A percentile compares a stretch with the other conserved stretches of the same genome.
Evolutionary conservation across 2,888 invertebrate species (phyloP).

Genomic region (Ophion ventricosus): DNA sequence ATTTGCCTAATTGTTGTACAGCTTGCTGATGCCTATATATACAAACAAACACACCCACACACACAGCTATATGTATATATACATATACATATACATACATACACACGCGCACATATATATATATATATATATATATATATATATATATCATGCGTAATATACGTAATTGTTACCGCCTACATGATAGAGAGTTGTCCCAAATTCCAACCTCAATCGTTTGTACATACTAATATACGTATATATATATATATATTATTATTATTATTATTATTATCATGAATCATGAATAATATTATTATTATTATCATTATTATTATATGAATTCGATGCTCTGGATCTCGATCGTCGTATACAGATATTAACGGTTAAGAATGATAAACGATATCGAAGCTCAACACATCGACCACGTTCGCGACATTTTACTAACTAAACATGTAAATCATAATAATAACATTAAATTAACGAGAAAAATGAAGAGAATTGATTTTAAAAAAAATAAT

Average conservation of each 20-base stretch:
- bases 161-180: constrained; percentile 62
- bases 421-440: constrained; percentile 7
- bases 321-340: constrained; percentile 53
- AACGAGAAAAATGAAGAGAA: constrained; percentile 22
- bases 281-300: too few relatives aligned
- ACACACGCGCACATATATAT: neutral
- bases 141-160: constrained; percentile 46
- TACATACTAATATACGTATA: constrained; percentile 53
- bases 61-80: neutral
- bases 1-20: constrained; percentile 60
- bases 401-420: constrained; percentile 53
- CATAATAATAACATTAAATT: constrained; percentile 1
- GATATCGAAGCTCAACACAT: constrained; percentile 43
- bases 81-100: constrained; percentile 24
- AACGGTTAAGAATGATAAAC: constrained; percentile 41
- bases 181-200: constrained; percentile 55
- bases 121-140: neutral
- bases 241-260: constrained; percentile 36
- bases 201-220: constrained; percentile 58
- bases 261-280: constrained; percentile 44
- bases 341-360: constrained; percentile 53
- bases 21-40: constrained; percentile 60
- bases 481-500: constrained; percentile 23
- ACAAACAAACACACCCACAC: constrained; percentile 8
- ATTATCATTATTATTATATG: constrained; percentile 30